Evolutionary conservation across 2,888 invertebrate species (phyloP).

Genomic region (Drosophila pseudotakahashii): DNA sequence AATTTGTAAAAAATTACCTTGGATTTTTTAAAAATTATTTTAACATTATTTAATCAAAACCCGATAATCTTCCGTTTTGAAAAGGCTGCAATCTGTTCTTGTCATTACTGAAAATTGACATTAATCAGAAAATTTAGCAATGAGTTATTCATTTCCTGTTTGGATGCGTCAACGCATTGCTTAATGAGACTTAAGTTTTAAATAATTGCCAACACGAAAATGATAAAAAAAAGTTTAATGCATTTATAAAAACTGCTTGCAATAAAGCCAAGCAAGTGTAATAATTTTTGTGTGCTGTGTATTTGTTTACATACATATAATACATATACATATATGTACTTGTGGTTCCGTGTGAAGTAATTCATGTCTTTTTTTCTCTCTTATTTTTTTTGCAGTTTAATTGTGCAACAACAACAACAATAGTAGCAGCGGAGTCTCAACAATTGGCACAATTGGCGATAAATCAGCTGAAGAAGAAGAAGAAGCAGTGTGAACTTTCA

Average conservation of each 20-base stretch:
- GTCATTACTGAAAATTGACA: not conserved
- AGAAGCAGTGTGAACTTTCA: constrained; percentile 47
- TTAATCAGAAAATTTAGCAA: constrained; percentile 3
- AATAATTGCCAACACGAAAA: constrained; percentile 33
- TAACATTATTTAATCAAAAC: not conserved
- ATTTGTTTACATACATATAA: constrained; percentile 1
- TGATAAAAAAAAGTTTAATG: constrained; percentile 15
- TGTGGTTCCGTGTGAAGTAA: constrained; percentile 36
- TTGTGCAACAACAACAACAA: constrained; percentile 69
- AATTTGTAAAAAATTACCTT: not conserved
- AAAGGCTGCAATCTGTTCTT: not conserved
- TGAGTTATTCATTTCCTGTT: constrained; percentile 35
- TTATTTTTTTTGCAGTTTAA: constrained; percentile 62
- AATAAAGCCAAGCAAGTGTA: constrained; percentile 27
- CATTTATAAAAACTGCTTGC: constrained; percentile 17
- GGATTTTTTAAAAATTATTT: too few species aligned
- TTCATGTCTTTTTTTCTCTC: constrained; percentile 24
- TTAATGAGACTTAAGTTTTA: constrained; percentile 24
- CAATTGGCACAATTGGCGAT: constrained; percentile 70
- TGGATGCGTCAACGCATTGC: constrained; percentile 5
- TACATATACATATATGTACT: constrained; percentile 7
- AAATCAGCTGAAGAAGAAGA: constrained; percentile 45
- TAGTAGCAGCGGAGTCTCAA: constrained; percentile 53
- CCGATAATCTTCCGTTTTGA: not conserved
- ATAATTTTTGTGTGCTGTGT: constrained; percentile 29